Evolutionary conservation across 2,113 vertebrate genomes (phyloP).

Genomic region (Aspidoscelis tigris): DNA sequence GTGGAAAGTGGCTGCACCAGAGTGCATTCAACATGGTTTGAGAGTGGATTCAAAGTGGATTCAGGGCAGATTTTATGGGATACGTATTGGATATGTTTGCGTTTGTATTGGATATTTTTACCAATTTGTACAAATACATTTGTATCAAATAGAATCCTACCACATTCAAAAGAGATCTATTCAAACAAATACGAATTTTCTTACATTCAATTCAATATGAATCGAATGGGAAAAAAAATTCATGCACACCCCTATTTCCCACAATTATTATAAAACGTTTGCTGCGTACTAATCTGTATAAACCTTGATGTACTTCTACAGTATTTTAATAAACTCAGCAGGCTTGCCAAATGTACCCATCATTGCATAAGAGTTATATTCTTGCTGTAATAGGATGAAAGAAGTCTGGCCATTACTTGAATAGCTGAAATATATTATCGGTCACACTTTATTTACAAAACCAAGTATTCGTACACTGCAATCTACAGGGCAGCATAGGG

Average conservation of each 20-base stretch:
- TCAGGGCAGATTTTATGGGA: too few relatives aligned
- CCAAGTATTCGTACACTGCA: conserved; percentile 67
- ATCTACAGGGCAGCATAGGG: conserved; percentile 58
- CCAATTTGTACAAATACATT: too few relatives aligned
- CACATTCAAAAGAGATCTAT: too few relatives aligned
- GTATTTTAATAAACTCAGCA: background rate
- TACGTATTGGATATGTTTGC: too few relatives aligned
- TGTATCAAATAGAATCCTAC: too few relatives aligned
- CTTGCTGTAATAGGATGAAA: conserved; percentile 9
- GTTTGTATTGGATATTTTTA: too few relatives aligned
- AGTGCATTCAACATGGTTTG: too few relatives aligned
- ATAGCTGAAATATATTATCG: conserved; percentile 56
- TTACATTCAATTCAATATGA: too few relatives aligned
- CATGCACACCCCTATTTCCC: background rate
- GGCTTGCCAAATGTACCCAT: background rate
- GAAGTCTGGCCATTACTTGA: background rate
- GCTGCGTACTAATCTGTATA: background rate
- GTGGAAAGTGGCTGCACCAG: too few relatives aligned
- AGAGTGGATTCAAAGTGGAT: too few relatives aligned
- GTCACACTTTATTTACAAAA: conserved; percentile 75
- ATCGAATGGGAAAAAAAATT: too few relatives aligned
- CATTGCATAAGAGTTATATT: background rate
- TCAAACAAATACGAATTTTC: too few relatives aligned
- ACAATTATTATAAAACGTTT: background rate
- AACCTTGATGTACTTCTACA: background rate